Base-by-base conservation (phyloP, 1,140 invertebrate species). In the Copidosoma floridanum region DNA sequence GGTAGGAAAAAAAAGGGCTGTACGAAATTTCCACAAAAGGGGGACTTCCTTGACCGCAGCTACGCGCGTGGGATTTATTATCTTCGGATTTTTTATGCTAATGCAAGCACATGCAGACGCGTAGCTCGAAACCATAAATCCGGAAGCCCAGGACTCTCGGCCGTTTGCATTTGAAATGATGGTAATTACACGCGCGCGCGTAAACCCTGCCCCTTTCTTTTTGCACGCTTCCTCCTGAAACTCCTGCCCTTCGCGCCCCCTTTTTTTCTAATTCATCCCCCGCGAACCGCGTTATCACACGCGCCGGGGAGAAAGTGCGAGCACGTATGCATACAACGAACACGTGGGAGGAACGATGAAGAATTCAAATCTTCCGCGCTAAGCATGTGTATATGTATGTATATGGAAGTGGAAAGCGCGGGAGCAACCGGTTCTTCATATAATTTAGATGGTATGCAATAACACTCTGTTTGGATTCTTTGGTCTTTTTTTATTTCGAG, bases 161-260 rank as follows among this genome's bases (percentile, higher is more conserved):
- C 44, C 58, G 52, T 61, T 61, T 61, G 52, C 51, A 61, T 61
- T 61, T 61, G 58, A 61, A 61, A 61, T 61, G 54, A 61, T 48
- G 58, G 44, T 61, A 61, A 61, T 61, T 61, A 61, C 52, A n/a
- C n/a, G 44, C 38, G 27, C 50, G 52, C 43, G 51, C 58, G 50
- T 55, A 61, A 61, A 55, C 51, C 52, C 12, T 12, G 29, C 29
- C 12, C 12, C 29, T 32, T 6, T 12, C 12, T 6, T 12, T 32
- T 6, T 12, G 6, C 6, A 6, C 12, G 29, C 29, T 32, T 32
- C 29, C 29, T 47, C 20, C 2, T 24, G 27, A n/a, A 3, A 3
- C 20, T 18, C 21, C 20, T 32, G 5, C 38, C 16, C 6, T 35
- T 35, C 23, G 41, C 26, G 2, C 21, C 35, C 23, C 18, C 8